Base-by-base conservation (phyloP, 2,888 invertebrate genomes). In the Dasypolia templi region DNA sequence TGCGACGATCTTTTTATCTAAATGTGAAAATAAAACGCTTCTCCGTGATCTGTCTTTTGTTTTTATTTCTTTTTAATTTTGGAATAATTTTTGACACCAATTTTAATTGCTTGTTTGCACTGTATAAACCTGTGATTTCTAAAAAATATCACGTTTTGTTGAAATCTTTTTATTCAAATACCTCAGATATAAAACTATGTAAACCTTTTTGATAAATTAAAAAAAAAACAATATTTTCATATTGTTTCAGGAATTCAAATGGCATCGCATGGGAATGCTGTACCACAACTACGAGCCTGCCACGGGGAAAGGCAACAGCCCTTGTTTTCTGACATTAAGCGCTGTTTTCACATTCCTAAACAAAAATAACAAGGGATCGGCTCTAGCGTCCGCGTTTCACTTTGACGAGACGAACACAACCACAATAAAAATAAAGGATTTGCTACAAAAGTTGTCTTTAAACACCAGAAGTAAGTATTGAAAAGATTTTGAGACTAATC, bases 321-420 rank as follows among this genome's bases (percentile, higher is more conserved):
- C 97, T 70, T 98, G 98, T 89, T 98, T 97, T 92, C 97, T 98
- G 90, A 97, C 97, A 7, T 94, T 98, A 86, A 97, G 97, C 74
- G 97, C 98, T 0, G 97, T 98, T 53, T 97, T 97, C 87, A 92
- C 94, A 0, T 95, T 95, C 0, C 89, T 96, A 32, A 92, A 93
- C 84, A 93, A 93, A 82, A 93, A 95, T 81, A 91, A 92, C 86
- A 95, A 94, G 53, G 94, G 97, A 42, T 97, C 97, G 49, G 94
- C 95, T 64, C 80, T 87, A 59, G 96, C 96, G 90, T 97, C 94
- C 7, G 95, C 97, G 84, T 93, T 96, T 81, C 96, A 96, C 74
- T 97, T 98, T 92, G 97, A 98, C 91, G 97, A 97, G 90, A 96
- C 97, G 65, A 96, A 96, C 62, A 95, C 96, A 32, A 97, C 95